phyloP scores from a whole-genome alignment of 1,140 invertebrate genomes.

The Diploscapter pachys region DNA sequence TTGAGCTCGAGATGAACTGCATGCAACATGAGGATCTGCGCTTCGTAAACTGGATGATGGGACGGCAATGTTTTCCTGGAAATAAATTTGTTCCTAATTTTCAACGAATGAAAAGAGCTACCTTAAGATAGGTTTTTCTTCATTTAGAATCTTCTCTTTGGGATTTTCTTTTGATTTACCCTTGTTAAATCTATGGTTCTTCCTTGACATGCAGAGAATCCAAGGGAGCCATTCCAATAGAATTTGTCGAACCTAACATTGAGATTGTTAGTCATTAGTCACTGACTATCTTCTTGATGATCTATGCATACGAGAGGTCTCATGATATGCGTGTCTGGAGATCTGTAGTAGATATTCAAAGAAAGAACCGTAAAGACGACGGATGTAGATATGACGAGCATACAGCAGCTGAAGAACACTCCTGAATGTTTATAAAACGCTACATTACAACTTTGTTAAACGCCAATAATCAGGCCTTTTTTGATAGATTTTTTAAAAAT shows the following conservation, averaged over 20 bases:
- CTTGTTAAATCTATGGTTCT: slow-evolving; percentile 71
- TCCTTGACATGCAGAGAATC: slow-evolving; percentile 85
- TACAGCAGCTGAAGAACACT: slow-evolving; percentile 99
- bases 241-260: slow-evolving; percentile 76
- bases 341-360: slow-evolving; percentile 96
- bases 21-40: slow-evolving; percentile 32
- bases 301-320: slow-evolving; percentile 76
- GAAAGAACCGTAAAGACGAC: slow-evolving; percentile 97
- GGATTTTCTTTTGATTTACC: slow-evolving; percentile 24
- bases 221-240: slow-evolving; percentile 93
- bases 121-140: not conserved
- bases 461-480: no score
- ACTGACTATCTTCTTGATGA: no score
- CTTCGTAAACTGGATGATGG: slow-evolving; percentile 30
- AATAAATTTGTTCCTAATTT: not conserved
- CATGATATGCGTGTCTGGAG: slow-evolving; percentile 87
- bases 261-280: not conserved
- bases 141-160: slow-evolving; percentile 19
- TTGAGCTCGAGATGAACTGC: slow-evolving; percentile 26
- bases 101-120: not conserved
- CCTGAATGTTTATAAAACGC: slow-evolving; percentile 66
- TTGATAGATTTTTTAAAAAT: no score
- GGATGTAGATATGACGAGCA: slow-evolving; percentile 98
- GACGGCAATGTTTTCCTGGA: slow-evolving; percentile 14
- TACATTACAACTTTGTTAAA: no score